Evolutionary conservation across 2,888 invertebrate genomes (phyloP).

Genomic region (Drosophila kambysellisi): DNA sequence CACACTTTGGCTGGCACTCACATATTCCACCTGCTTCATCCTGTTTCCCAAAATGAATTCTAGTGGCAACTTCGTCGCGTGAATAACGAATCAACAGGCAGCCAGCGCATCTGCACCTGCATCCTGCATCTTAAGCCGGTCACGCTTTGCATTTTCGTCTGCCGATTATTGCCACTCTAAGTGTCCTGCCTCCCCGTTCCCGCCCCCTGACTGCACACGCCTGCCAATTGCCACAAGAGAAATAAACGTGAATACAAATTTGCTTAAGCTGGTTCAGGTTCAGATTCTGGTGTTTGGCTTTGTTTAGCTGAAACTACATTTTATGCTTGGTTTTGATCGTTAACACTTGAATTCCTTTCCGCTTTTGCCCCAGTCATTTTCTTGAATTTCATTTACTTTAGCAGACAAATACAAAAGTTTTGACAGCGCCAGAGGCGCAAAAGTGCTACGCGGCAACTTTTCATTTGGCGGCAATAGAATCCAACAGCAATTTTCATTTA

Average conservation of each 20-base stretch:
- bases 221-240: slow-evolving; percentile 53
- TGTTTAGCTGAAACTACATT: slow-evolving; percentile 36
- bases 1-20: slow-evolving; percentile 38
- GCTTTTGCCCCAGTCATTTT: slow-evolving; percentile 32
- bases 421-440: slow-evolving; percentile 53
- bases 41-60: slow-evolving; percentile 46
- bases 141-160: slow-evolving; percentile 72
- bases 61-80: not conserved
- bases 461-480: slow-evolving; percentile 51
- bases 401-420: slow-evolving; percentile 41
- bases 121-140: slow-evolving; percentile 53
- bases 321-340: slow-evolving; percentile 48
- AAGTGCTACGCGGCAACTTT: slow-evolving; percentile 57
- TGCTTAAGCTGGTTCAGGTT: slow-evolving; percentile 1
- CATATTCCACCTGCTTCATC: slow-evolving; percentile 31
- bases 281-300: slow-evolving; percentile 9
- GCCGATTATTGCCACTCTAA: slow-evolving; percentile 71
- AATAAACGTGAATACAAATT: slow-evolving; percentile 50
- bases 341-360: slow-evolving; percentile 34
- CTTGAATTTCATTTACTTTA: slow-evolving; percentile 15
- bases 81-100: slow-evolving; percentile 40
- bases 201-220: slow-evolving; percentile 3
- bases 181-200: slow-evolving; percentile 33
- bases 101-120: slow-evolving; percentile 44
- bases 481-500: not conserved